phyloP scores from a whole-genome alignment of 2,113 vertebrate species.

The Aepyceros melampus region DNA sequence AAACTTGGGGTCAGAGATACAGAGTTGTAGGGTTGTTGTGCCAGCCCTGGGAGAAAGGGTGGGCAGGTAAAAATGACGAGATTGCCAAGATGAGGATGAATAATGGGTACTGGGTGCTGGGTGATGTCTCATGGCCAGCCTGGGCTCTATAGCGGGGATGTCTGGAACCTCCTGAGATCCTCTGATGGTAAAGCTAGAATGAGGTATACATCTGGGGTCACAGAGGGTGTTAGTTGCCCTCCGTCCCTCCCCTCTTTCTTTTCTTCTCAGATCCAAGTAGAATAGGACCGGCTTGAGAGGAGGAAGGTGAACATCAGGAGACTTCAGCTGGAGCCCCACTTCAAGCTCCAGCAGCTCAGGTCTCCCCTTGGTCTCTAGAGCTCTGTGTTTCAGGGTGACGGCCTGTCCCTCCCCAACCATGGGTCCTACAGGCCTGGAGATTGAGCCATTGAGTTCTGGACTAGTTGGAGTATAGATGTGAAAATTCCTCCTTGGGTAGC shows the following conservation, averaged over 20 bases:
- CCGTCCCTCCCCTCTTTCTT: background rate
- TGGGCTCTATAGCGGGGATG: background rate
- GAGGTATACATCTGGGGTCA: background rate
- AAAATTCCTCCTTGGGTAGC: background rate
- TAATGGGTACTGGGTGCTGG: background rate
- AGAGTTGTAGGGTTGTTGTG: fast-evolving
- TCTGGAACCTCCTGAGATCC: background rate
- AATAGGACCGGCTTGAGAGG: background rate
- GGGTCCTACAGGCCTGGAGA: background rate
- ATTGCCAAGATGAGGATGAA: background rate
- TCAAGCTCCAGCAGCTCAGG: background rate
- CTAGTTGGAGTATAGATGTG: background rate
- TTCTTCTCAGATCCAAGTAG: background rate
- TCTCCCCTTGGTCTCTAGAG: background rate
- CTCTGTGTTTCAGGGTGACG: background rate
- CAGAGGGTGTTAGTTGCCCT: background rate
- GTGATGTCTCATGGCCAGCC: background rate
- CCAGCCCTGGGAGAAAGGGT: background rate
- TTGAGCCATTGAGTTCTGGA: background rate
- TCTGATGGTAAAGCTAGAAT: background rate
- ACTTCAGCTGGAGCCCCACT: background rate
- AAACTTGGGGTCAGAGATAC: background rate
- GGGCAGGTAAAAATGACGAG: too few species aligned
- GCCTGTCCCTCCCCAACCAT: too few species aligned
- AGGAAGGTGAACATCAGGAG: background rate